Conservation (phyloP, 2,888 invertebrate species). For the Leptothorax acervorum region DNA sequence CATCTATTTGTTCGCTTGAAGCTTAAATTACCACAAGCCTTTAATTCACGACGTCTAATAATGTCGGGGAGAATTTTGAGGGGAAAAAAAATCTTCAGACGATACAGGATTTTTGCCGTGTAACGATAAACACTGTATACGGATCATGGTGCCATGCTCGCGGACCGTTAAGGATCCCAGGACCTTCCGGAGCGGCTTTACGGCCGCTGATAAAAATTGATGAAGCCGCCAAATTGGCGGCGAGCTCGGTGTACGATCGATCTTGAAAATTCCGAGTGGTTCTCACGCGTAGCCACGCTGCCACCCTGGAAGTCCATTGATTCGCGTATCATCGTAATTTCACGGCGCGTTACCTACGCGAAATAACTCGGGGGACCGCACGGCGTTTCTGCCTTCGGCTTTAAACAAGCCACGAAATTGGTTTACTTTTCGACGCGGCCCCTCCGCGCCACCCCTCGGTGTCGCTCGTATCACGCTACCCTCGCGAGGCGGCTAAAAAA, state of each 20-base stretch:
- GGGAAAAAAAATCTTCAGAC: neutral
- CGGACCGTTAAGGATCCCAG: neutral
- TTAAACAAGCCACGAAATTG: conserved; percentile 86
- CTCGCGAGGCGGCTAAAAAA: conserved; percentile 73
- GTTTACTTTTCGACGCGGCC: conserved; percentile 83
- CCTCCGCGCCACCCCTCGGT: conserved; percentile 38
- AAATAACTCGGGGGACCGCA: conserved; percentile 84
- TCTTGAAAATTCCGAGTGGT: conserved; percentile 64
- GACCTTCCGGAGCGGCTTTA: conserved; percentile 3
- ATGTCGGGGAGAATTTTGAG: neutral
- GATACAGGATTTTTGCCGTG: neutral
- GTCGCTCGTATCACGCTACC: conserved; percentile 78
- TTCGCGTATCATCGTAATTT: conserved; percentile 86
- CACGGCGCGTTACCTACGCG: conserved; percentile 85
- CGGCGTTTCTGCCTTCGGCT: conserved; percentile 78
- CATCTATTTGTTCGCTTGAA: neutral
- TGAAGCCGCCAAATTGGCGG: conserved; percentile 37
- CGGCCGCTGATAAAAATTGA: conserved; percentile 45
- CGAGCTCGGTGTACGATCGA: conserved; percentile 35
- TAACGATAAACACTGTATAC: neutral
- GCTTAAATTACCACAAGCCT: neutral
- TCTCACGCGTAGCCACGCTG: conserved; percentile 68
- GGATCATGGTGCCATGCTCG: neutral
- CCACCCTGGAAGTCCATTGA: conserved; percentile 81
- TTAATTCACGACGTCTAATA: neutral